Evolutionary conservation across 1,140 invertebrate species (phyloP).

Genomic region (Leptinotarsa lineolata): DNA sequence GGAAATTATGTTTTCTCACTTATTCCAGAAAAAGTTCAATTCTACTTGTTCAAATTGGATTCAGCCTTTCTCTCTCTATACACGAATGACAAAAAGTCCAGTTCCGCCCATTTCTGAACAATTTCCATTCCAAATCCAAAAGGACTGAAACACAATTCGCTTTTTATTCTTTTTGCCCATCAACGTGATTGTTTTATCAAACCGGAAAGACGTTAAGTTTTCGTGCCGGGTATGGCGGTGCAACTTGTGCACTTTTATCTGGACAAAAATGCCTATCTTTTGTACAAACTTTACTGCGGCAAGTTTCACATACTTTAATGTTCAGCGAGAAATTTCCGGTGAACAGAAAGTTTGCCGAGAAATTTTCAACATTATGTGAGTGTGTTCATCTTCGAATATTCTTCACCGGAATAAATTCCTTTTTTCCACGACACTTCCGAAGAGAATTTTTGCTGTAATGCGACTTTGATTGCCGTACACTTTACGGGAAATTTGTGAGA

Average conservation of each 20-base stretch:
- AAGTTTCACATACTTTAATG: constrained; percentile 24
- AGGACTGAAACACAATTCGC: constrained; percentile 1
- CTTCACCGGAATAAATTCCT: constrained; percentile 10
- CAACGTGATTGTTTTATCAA: constrained; percentile 17
- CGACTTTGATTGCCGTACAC: neutral
- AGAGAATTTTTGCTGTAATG: neutral
- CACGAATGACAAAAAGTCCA: too few species aligned
- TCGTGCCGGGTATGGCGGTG: constrained; percentile 5
- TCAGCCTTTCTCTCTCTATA: too few species aligned
- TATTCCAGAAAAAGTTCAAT: too few species aligned
- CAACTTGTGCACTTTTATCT: constrained; percentile 16
- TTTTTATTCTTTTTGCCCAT: neutral
- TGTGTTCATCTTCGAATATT: constrained; percentile 6
- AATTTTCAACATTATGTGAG: constrained; percentile 17
- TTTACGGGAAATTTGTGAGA: too few species aligned
- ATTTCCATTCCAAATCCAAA: neutral
- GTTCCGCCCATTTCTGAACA: too few species aligned
- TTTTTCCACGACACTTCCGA: constrained; percentile 6
- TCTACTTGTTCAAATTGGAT: too few species aligned
- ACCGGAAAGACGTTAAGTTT: constrained; percentile 15
- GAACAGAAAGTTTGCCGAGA: constrained; percentile 10
- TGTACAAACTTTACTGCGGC: constrained; percentile 5
- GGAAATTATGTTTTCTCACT: too few species aligned
- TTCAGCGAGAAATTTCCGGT: constrained; percentile 19
- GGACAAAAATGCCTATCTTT: constrained; percentile 20